Conservation (phyloP, 2,888 invertebrate genomes). For the Anodontia alba region DNA sequence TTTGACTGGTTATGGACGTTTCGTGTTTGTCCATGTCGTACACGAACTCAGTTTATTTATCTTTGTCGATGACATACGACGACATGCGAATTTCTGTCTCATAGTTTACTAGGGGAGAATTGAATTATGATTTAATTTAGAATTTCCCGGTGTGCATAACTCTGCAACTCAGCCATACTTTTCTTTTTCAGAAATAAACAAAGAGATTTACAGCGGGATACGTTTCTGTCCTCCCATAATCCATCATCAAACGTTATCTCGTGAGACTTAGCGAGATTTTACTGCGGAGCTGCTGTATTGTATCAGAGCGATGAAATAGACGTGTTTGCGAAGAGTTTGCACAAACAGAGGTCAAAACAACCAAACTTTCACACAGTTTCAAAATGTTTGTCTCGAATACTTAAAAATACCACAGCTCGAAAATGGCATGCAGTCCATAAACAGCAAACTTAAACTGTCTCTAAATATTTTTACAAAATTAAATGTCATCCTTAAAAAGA, state of each 20-base stretch:
- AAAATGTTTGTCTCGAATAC: constrained; percentile 58
- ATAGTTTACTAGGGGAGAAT: background rate
- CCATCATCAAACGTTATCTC: constrained; percentile 50
- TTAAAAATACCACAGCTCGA: constrained; percentile 28
- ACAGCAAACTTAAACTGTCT: background rate
- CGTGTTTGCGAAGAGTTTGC: constrained; percentile 61
- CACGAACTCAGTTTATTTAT: constrained; percentile 38
- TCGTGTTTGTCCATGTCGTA: constrained; percentile 52
- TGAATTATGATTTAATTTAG: background rate
- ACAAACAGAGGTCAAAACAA: constrained; percentile 55
- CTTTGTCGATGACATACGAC: background rate
- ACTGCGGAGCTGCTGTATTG: constrained; percentile 32
- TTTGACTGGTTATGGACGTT: constrained; percentile 49
- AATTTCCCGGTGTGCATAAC: background rate
- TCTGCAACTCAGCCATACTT: background rate
- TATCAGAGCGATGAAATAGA: constrained; percentile 41
- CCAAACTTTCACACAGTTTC: constrained; percentile 65
- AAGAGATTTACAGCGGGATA: constrained; percentile 7
- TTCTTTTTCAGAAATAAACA: background rate
- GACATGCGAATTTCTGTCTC: background rate
- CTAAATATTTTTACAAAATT: too few relatives aligned
- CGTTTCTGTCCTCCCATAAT: constrained; percentile 54
- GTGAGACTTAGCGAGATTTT: constrained; percentile 41
- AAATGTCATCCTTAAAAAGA: too few relatives aligned
- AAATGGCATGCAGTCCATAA: background rate